Base-by-base conservation (phyloP, 2,113 vertebrate species). In the Pomatorhinus ruficollis region DNA sequence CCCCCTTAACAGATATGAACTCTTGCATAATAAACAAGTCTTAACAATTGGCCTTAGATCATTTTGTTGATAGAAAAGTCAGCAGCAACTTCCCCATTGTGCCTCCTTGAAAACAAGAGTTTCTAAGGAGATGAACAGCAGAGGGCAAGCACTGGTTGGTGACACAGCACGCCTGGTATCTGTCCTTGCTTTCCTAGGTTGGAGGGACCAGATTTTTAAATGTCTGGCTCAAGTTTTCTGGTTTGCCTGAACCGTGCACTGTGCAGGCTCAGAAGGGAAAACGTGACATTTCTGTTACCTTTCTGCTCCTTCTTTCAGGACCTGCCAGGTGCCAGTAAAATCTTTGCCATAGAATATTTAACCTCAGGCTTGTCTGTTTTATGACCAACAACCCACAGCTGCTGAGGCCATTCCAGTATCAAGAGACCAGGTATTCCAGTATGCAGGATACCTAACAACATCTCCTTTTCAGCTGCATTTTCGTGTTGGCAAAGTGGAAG, bases 251-350 rank as follows among this genome's bases (percentile, higher is more conserved):
- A 61, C 15, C 61, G 28, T 80, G 53, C 23, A 80, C 72, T 7
- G 2, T 91, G 45, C 11, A 76, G 57, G 14, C 8, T 82, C 65
- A 79, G 31, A 75, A 70, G 28, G 60, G 77, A 75, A 94, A 95
- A 71, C 13, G 11, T 88, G 91, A 78, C 86, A 89, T 92, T 96
- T 89, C 69, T 71, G 27, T 82, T 89, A 19, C 23, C 30, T 49
- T 87, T 91, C 52, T 89, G 30, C 24, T 83, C 5, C 47, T 90
- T 78, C 39, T 92, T 90, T 60, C 13, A 10, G 56, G 40, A 64
- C 28, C 52, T 78, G 21, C 10, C 44, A 86, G 30, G 54, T 77
- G 31, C 44, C 65, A 83, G 47, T 45, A 78, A 77, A 84, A 69
- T 66, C 50, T 76, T 83, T 87, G 50, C 52, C 68, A 66, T 54